phyloP scores from a whole-genome alignment of 2,113 vertebrate genomes.

The Cyrtonyx montezumae region DNA sequence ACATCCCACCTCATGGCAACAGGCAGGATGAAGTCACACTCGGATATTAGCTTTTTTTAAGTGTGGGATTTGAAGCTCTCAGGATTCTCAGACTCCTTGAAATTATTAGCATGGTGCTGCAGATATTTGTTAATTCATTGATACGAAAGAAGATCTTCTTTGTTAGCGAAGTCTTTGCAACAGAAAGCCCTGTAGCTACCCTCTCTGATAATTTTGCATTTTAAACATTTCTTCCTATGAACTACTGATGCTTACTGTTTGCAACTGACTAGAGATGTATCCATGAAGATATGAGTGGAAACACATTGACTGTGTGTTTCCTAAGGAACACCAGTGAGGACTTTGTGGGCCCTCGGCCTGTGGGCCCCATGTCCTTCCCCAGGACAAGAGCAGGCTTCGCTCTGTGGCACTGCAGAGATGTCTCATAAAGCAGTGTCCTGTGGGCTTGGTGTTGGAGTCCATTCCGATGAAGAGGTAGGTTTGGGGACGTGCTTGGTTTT shows the following conservation, averaged over 20 bases:
- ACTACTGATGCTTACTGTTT: neutral
- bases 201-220: neutral
- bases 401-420: neutral
- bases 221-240: neutral
- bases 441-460: neutral
- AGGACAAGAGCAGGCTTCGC: neutral
- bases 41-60: neutral
- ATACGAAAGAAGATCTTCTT: neutral
- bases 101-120: neutral
- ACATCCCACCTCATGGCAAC: neutral
- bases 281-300: neutral
- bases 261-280: neutral
- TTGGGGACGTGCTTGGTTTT: neutral
- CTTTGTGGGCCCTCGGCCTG: neutral
- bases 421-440: accelerated
- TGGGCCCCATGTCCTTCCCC: neutral
- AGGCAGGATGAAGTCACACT: neutral
- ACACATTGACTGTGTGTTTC: neutral
- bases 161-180: neutral
- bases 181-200: neutral
- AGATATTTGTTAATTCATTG: neutral
- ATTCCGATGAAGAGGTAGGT: neutral
- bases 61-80: neutral
- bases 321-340: neutral
- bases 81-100: neutral